Conservation (phyloP, 2,113 vertebrate species). For the Eira barbara region DNA sequence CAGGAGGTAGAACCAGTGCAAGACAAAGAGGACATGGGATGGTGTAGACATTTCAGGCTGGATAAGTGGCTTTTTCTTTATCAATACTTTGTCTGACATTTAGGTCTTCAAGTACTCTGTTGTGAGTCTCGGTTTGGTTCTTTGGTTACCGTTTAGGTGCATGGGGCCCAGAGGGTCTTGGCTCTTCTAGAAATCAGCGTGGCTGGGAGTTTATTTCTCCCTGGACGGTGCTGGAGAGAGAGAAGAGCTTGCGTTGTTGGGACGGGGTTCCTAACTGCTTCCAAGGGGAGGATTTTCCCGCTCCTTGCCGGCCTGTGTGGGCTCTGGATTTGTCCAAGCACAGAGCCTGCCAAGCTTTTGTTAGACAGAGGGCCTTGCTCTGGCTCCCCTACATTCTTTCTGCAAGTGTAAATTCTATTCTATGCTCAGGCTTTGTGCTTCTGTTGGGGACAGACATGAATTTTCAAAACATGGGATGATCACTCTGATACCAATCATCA, state of each 20-base stretch:
- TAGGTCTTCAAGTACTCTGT: not conserved
- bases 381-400: not conserved
- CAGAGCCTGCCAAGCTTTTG: not conserved
- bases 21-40: not conserved
- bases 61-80: not conserved
- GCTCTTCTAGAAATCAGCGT: not conserved
- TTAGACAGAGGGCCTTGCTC: not conserved
- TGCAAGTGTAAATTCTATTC: not conserved
- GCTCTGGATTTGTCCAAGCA: not conserved
- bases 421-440: not conserved
- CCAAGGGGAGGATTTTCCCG: not conserved
- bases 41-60: not conserved
- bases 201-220: not conserved
- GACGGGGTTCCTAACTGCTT: not conserved
- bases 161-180: not conserved
- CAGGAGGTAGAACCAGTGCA: not conserved
- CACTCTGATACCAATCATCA: not conserved
- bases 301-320: not conserved
- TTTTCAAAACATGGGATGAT: not conserved
- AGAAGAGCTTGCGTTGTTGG: not conserved
- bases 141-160: not conserved
- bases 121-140: not conserved
- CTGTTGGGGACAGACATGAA: not conserved
- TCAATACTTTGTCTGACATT: not conserved
- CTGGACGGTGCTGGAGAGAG: not conserved